Conservation (phyloP, 1,140 invertebrate genomes). For the Colletes latitarsis region DNA sequence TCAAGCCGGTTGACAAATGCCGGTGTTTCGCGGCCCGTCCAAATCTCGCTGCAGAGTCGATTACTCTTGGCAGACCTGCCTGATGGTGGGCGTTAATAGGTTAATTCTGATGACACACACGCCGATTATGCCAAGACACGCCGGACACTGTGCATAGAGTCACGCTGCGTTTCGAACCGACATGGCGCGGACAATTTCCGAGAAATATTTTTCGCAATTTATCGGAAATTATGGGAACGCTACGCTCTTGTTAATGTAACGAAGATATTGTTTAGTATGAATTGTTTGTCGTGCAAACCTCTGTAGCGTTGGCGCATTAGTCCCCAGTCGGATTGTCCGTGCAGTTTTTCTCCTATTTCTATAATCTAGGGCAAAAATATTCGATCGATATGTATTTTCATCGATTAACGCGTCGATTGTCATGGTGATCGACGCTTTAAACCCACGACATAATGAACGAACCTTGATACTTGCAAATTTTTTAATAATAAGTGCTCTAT, state of each 20-base stretch:
- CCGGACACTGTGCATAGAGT: slow-evolving; percentile 34
- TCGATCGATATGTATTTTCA: too few relatives aligned
- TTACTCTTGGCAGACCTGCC: slow-evolving; percentile 63
- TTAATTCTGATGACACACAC: slow-evolving; percentile 65
- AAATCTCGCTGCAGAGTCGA: slow-evolving; percentile 64
- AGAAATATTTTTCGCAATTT: not conserved
- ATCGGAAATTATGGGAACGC: not conserved
- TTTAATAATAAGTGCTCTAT: too few relatives aligned
- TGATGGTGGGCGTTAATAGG: slow-evolving; percentile 64
- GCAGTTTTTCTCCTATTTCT: too few relatives aligned
- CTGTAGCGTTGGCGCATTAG: too few relatives aligned
- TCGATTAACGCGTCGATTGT: too few relatives aligned
- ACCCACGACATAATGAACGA: too few relatives aligned
- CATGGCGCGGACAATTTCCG: not conserved
- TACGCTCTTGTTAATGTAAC: not conserved
- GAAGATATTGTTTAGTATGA: not conserved
- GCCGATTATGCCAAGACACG: slow-evolving; percentile 54
- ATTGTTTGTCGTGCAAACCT: not conserved
- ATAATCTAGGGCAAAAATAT: too few relatives aligned
- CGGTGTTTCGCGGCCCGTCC: slow-evolving; percentile 53
- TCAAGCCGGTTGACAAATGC: slow-evolving; percentile 60
- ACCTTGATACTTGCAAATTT: too few relatives aligned
- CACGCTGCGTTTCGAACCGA: slow-evolving; percentile 23
- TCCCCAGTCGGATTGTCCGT: too few relatives aligned
- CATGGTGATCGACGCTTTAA: too few relatives aligned